Evolutionary conservation across 2,888 invertebrate species (phyloP), one percentile per base, ranked within the genome.

Genomic region (Drosophila mulleri): DNA sequence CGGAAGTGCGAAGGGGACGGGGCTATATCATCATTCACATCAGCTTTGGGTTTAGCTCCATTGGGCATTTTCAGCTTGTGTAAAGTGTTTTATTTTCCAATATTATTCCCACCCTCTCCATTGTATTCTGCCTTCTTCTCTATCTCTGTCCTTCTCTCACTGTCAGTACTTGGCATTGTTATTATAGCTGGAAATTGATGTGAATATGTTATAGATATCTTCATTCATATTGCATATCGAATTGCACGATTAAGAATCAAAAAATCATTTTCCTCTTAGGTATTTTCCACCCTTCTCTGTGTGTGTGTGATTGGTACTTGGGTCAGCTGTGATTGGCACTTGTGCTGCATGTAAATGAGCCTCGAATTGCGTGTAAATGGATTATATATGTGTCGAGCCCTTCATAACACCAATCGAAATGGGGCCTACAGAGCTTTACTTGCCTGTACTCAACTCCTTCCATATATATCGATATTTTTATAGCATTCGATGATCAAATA

Each of bases 41-140:
- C 79, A 76, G 68, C 62, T 80, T 73, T 71, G 72, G 79, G 83
- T 61, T 67, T 47, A 69, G 72, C 58, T 69, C 60, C 68, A 50
- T n/a, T 77, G 62, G 48, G 58, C 57, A 52, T 67, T 54, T 58
- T 56, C 44, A 12, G 53, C 54, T 62, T 48, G 29, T 32, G 67
- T 62, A 72, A 86, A 88, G 68, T 83, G 75, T 70, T 78, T 78
- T 75, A 75, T 79, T 79, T 87, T 81, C 77, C 77, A 79, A 67
- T 57, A n/a, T 35, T 72, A 42, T 50, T 42, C 35, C 16, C 14
- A 8, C 45, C 14, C 29, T 29, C 29, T 29, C 29, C 7, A n/a
- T n/a, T n/a, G n/a, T n/a, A n/a, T n/a, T n/a, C n/a, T n/a, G n/a
- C 29, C 1, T 8, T 29, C 26, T 1, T n/a, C 2, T 5, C 29